phyloP scores from a whole-genome alignment of 2,888 invertebrate species.

The Dioctria linearis region DNA sequence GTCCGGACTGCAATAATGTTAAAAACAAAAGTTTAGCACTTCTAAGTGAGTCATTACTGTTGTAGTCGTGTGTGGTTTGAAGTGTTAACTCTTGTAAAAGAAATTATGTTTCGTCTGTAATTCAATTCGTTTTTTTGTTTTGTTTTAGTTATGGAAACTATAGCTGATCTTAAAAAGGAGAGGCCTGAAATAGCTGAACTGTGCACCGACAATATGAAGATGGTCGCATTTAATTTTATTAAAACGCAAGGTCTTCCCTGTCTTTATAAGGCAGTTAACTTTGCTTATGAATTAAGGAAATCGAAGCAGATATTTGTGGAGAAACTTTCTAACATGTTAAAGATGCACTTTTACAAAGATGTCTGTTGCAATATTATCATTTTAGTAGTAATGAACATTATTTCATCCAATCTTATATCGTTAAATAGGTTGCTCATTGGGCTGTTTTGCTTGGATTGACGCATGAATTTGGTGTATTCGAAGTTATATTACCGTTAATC shows the following conservation, averaged over 20 bases:
- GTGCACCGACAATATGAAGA: constrained; percentile 75
- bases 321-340: constrained; percentile 75
- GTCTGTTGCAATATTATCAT: constrained; percentile 64
- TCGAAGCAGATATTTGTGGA: constrained; percentile 77
- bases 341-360: constrained; percentile 78
- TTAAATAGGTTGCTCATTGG: constrained; percentile 78
- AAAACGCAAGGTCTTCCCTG: constrained; percentile 78
- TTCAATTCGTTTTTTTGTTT: background rate
- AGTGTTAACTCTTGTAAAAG: no score
- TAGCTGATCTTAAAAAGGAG: constrained; percentile 73
- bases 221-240: constrained; percentile 82
- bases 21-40: constrained; percentile 68
- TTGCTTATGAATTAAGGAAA: constrained; percentile 76
- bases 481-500: constrained; percentile 83
- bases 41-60: constrained; percentile 62
- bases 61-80: no score
- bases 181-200: constrained; percentile 70
- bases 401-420: constrained; percentile 8
- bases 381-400: background rate
- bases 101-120: no score
- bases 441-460: constrained; percentile 79
- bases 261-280: constrained; percentile 77
- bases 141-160: constrained; percentile 74
- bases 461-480: constrained; percentile 78
- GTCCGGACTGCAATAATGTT: constrained; percentile 69